Percentiles rank a stretch among this genome's conserved stretches.
phyloP scores from a whole-genome alignment of 2,113 vertebrate species.

The Platycercus adscitus region DNA sequence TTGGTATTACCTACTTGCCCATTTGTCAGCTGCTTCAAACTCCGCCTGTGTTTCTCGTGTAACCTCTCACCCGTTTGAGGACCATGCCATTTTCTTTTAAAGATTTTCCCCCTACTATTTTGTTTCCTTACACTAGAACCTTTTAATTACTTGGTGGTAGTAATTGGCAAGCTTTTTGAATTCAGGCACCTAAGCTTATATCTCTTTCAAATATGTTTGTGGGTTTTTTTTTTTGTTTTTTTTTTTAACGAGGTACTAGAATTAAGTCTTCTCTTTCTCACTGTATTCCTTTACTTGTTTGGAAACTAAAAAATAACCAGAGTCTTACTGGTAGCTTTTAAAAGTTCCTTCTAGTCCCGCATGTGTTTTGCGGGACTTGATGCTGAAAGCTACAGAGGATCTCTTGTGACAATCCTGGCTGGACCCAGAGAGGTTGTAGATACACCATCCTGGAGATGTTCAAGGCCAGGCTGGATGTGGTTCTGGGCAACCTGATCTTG shows the following conservation, averaged over 20 bases:
- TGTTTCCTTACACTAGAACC: not conserved
- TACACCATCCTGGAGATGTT: not conserved
- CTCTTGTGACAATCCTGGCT: not conserved
- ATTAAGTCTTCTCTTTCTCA: not conserved
- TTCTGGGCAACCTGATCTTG: not conserved
- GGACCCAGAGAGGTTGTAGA: not conserved
- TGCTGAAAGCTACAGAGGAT: not conserved
- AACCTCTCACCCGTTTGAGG: not conserved
- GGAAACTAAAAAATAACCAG: not conserved
- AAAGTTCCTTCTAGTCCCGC: not conserved
- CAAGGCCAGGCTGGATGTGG: not conserved
- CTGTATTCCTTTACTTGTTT: not conserved
- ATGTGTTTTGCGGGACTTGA: not conserved
- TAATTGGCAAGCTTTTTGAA: not conserved
- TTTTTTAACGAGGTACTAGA: not conserved
- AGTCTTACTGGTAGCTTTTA: not conserved
- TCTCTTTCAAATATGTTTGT: too few relatives aligned
- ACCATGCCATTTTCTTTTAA: not conserved
- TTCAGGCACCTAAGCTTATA: not conserved
- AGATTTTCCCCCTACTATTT: not conserved
- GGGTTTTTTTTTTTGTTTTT: not conserved
- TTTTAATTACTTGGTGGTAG: not conserved
- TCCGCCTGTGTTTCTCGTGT: rapidly evolving
- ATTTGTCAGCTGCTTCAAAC: not conserved
- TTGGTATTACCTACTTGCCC: not conserved